Base-by-base conservation (phyloP, 2,113 vertebrate species). In the Hippocampus mohnikei region DNA sequence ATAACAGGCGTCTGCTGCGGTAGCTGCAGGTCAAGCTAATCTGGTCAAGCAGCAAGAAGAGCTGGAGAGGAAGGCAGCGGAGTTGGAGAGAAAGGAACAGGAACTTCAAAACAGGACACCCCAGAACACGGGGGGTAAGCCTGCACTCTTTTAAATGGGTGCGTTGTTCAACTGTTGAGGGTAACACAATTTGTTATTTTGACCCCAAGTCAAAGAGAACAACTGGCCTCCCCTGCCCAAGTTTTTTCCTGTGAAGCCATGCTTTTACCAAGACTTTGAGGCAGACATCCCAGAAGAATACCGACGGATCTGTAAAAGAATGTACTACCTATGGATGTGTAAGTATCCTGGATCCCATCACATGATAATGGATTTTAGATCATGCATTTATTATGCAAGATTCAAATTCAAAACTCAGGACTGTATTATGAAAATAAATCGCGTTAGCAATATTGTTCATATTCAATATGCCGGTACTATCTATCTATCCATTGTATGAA, bases 251-350 rank as follows among this genome's bases (percentile, higher is more conserved):
- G 81, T 99, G 84, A 98, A 95, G 75, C 97, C 96, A 0, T 99
- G 97, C 77, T 99, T 99, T 90, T 96, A 99, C 55, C 97, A 99
- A 90, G 95, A 99, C 76, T 96, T 99, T 78, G 91, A 95, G 29
- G 92, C 92, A n/a, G 97, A 99, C 42, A 99, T 99, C 81, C 96
- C 97, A 1, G 92, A 94, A 0, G 95, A 96, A 64, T 96, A 94
- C 83, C 95, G 95, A 81, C 85, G 91, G 80, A 93, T 94, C 81
- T 97, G 96, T 94, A 98, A 93, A 93, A 97, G 96, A 91, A 94
- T 99, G 27, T 99, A 99, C 85, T 99, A 99, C 89, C 88, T 99
- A 64, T 99, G 97, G 97, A 98, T 99, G 95, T 83, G 97, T 99
- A 86, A 8, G 86, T 95, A 60, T 0, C 40, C 3, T 25, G 6